Conservation (phyloP, 2,797 vertebrate genomes). For the Dipus sagitta region DNA sequence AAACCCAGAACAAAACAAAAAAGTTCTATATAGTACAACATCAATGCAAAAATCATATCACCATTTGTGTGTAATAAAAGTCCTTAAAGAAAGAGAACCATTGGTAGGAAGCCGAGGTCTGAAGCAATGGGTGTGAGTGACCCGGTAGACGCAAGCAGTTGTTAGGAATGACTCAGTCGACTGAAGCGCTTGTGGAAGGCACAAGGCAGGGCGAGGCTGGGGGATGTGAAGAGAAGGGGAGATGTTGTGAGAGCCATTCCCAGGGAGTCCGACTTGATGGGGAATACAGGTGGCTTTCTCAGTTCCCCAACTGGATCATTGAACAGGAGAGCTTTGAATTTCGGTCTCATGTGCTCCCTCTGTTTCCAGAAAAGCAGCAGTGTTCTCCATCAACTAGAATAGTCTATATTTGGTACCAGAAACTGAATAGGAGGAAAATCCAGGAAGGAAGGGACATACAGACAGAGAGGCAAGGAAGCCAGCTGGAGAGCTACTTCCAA, state of each 20-base stretch:
- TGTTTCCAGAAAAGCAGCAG: neutral
- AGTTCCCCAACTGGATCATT: neutral
- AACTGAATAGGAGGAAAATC: neutral
- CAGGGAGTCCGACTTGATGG: neutral
- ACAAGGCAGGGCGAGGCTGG: neutral
- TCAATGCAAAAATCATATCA: neutral
- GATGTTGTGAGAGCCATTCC: no score
- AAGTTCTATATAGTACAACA: neutral
- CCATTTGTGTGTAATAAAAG: neutral
- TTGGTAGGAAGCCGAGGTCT: neutral
- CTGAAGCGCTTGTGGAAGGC: neutral
- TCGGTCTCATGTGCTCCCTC: neutral
- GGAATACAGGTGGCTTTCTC: neutral
- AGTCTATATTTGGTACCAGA: slow-evolving; percentile 32
- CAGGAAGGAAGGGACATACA: neutral
- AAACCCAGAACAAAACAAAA: neutral
- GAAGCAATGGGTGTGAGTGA: neutral
- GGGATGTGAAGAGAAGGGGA: neutral
- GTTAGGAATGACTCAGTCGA: neutral
- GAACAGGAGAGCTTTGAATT: neutral
- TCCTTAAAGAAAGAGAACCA: slow-evolving; percentile 33
- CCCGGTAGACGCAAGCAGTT: neutral
- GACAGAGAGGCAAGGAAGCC: neutral
- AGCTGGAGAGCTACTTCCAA: neutral
- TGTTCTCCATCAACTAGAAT: neutral